Evolutionary conservation across 2,888 invertebrate genomes (phyloP), one percentile per base, ranked within the genome.

Genomic region (Leptodirus hochenwartii): DNA sequence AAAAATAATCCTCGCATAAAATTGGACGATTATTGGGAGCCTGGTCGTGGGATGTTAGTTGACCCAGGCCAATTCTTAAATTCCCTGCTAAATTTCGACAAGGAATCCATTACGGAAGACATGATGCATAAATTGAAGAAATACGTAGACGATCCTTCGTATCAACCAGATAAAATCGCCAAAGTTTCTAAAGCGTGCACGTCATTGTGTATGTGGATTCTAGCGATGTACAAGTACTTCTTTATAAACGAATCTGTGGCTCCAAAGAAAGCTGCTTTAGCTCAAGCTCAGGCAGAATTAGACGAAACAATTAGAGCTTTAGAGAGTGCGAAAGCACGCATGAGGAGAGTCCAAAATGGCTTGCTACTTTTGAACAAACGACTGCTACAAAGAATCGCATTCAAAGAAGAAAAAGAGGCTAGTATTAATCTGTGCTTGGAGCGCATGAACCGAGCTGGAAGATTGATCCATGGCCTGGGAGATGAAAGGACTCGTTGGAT

Each of bases 161-260:
- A 88, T 47, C 71, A 78, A 30, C 87, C 88, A 0, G 61, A 62
- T 3, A 81, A 84, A 50, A 78, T 85, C 37, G 54, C 69, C 0
- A 75, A 70, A 58, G 69, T 76, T 8, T 81, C 80, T 1, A 79
- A 77, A 51, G 80, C 80, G 1, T 80, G 80, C 46, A 72, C 70
- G 37, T 79, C 78, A 1, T 58, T 87, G 2, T 87, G 87, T 44
- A 75, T 81, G 62, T 87, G 87, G 87, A 73, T 88, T 16, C 77
- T 82, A 42, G 91, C 91, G 0, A 85, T 93, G 74, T 91, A 79
- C 54, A 75, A 85, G 48, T 93, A 82, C 53, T 90, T 90, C 50
- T 76, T 78, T 47, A 85, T 90, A 1, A 84, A 84, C 44, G 64
- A 69, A 40, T 63, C 62, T 4, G 84, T 87, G 0, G 80, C 77